These are phyloP conservation scores for Desmophyllum pertusum DNA, from an alignment of 92 coral and sea anemone species.

Conservation along the genomic window DNA sequence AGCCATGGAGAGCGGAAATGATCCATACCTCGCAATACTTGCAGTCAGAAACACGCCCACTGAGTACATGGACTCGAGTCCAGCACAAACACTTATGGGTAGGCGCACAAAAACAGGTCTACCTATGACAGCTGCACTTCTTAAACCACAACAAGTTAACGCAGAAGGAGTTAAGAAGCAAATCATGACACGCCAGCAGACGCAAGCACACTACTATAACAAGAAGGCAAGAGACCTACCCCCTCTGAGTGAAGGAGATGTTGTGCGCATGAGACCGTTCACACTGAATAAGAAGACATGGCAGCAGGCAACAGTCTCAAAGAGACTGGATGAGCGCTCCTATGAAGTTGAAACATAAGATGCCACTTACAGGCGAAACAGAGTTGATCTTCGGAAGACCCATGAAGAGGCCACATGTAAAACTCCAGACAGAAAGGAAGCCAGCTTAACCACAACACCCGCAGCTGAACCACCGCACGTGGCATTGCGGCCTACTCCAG, in stretches of 20 bases:
- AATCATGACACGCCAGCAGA: slow-evolving; percentile 10
- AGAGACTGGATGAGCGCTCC: slow-evolving; percentile 40
- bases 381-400: slow-evolving; percentile 32
- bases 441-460: too few relatives aligned
- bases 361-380: slow-evolving; percentile 11
- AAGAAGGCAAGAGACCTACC: slow-evolving; percentile 21
- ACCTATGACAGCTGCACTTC: slow-evolving; percentile 56
- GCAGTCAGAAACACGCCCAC: slow-evolving; percentile 65
- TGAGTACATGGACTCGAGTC: slow-evolving; percentile 67
- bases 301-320: slow-evolving; percentile 42
- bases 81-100: slow-evolving; percentile 60
- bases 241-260: slow-evolving; percentile 44
- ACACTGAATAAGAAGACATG: slow-evolving; percentile 44
- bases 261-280: slow-evolving; percentile 38
- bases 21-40: slow-evolving; percentile 57
- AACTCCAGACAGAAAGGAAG: too few relatives aligned
- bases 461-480: too few relatives aligned
- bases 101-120: slow-evolving; percentile 60
- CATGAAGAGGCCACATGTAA: too few relatives aligned
- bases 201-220: slow-evolving; percentile 51
- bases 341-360: slow-evolving; percentile 34
- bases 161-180: slow-evolving; percentile 38
- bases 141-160: slow-evolving; percentile 46
- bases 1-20: slow-evolving; percentile 47
- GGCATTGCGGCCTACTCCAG: too few relatives aligned